Conservation (phyloP, 2,888 invertebrate genomes). For the Synergus laeviventris region DNA sequence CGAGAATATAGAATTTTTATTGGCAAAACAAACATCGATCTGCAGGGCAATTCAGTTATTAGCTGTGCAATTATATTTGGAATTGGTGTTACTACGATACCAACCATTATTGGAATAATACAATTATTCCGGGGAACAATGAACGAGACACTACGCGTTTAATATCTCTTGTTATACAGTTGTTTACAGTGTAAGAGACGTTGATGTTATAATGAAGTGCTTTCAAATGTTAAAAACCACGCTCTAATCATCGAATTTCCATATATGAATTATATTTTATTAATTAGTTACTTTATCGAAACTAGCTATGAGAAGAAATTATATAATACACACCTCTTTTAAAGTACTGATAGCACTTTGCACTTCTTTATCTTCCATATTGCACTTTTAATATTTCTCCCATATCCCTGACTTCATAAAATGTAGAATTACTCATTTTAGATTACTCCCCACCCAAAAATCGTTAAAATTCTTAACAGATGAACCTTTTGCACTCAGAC, state of each 20-base stretch:
- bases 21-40: neutral
- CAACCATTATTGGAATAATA: slow-evolving; percentile 2
- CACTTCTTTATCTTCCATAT: slow-evolving; percentile 7
- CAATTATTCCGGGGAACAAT: neutral
- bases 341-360: neutral
- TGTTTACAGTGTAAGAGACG: neutral
- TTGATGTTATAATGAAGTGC: neutral
- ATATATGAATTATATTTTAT: too few species aligned
- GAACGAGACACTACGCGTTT: neutral
- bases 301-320: neutral
- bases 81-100: neutral
- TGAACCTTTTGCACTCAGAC: neutral
- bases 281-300: neutral
- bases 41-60: neutral
- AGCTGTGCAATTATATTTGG: neutral
- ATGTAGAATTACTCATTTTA: neutral
- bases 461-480: neutral
- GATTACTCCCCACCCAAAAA: neutral
- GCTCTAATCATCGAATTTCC: neutral
- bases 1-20: neutral
- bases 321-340: slow-evolving; percentile 21
- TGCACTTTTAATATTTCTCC: neutral
- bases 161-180: neutral
- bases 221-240: neutral
- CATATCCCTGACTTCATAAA: slow-evolving; percentile 3